phyloP scores from a whole-genome alignment of 2,113 vertebrate genomes.

The Redunca redunca region DNA sequence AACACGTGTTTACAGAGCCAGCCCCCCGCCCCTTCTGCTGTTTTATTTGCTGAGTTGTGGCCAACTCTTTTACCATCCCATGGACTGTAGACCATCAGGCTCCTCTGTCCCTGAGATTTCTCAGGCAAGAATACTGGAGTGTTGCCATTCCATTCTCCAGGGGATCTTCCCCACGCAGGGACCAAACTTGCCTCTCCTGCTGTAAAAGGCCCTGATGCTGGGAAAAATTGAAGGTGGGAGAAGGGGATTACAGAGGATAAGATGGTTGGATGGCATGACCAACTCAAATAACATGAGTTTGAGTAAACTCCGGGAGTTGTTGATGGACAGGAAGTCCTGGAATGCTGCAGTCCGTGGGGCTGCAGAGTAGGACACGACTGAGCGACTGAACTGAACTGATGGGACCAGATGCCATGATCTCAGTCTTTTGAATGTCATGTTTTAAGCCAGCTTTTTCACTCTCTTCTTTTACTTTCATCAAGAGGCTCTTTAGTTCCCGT shows the following conservation, averaged over 20 bases:
- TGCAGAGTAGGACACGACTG: too few relatives aligned
- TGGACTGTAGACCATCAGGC: neutral
- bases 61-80: neutral
- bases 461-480: neutral
- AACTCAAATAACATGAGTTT: too few relatives aligned
- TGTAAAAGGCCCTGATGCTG: neutral
- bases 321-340: too few relatives aligned
- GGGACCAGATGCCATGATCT: too few relatives aligned
- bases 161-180: neutral
- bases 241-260: too few relatives aligned
- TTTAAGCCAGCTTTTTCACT: neutral
- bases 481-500: neutral
- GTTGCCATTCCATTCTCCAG: neutral
- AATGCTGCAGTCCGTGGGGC: too few relatives aligned
- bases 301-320: too few relatives aligned
- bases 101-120: neutral
- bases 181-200: neutral
- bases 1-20: neutral
- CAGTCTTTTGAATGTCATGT: neutral
- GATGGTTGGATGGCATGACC: too few relatives aligned
- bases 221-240: too few relatives aligned
- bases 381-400: too few relatives aligned
- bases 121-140: neutral
- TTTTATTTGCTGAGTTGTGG: fast-evolving
- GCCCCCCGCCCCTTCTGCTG: neutral